Evolutionary conservation across 2,888 invertebrate genomes (phyloP), one percentile per base, ranked within the genome.

Genomic region (Drosophila incognita): DNA sequence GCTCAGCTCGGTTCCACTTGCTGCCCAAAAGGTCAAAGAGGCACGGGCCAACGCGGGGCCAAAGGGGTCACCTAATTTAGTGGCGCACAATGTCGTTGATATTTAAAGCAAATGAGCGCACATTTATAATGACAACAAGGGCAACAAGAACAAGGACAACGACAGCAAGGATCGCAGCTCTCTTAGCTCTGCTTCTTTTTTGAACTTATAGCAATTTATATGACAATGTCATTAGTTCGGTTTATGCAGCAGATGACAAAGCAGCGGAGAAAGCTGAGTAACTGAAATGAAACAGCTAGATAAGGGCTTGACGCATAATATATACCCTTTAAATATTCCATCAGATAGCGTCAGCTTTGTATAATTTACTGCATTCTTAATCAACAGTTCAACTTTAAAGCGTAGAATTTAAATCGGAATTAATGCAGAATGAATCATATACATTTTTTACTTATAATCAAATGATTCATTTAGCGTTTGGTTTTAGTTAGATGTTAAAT

Each of bases 21-120:
- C 76, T 85, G 86, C 75, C 87, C 87, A 79, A 88, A 85, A 80
- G 85, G 85, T 88, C 85, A 79, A 74, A 69, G 69, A 59, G 70
- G 64, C 67, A 46, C 46, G 46, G 46, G 46, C 27, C 24, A 51
- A 53, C 29, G 38, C n/a, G 66, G 68, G 53, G 64, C 64, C 38
- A 49, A 57, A 61, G 62, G 65, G 53, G 53, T 67, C 69, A 81
- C 83, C 85, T 88, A 86, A 85, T 85, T 85, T 85, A 88, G 83
- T 87, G 76, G 72, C 82, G 67, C 87, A 85, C 82, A 84, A 87
- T 80, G 85, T 88, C 77, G 69, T 72, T 83, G 81, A 81, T 83
- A 86, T 88, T 84, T 84, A 86, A 85, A 80, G 89, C 89, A 85
- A 85, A 85, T 85, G 89, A 85, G 89, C 77, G 84, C 89, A 88